Base-by-base conservation (phyloP, 1,140 invertebrate genomes). In the Cephus cinctus region DNA sequence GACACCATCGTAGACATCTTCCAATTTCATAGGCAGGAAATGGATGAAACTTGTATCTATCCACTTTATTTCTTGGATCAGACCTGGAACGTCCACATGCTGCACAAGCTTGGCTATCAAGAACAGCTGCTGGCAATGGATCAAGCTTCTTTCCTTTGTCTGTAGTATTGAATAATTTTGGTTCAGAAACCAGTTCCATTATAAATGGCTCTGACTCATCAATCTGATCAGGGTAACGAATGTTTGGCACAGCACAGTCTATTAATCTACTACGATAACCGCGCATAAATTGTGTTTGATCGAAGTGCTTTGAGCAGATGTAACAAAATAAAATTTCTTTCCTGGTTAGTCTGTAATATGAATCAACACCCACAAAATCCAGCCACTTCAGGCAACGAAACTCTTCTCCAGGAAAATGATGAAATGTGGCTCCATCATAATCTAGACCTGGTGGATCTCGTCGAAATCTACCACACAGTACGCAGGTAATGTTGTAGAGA, bases 271-370 rank as follows among this genome's bases (percentile, higher is more conserved):
- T 70, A 4, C 61, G 50, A 35, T 65, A 75, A 31, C 67, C 68
- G 23, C 52, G 34, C n/a, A 71, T 48, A 40, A 75, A 76, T 32
- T 77, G 75, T 4, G 63, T 64, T 15, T 39, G 51, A 31, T 73
- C 68, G 47, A 77, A 77, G 43, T 77, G 75, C 23, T 75, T 71
- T 0, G 75, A 77, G 44, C 75, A 77, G 21, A 77, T 77, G 27
- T 73, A 77, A 56, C 75, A 77, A 34, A 69, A 77, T 11, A 77
- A 59, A 15, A 76, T 77, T 57, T 77, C 75, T 38, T 76, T 77
- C 35, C 75, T 61, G 0, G 75, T 77, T 0, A 77, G 45, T 30
- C 75, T 66, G 12, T 75, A 77, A 50, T 77, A 77, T 0, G 75
- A 77, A 45, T 71, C 67, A 2, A 75, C 65, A 0, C 75, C 75